These are phyloP conservation scores for Pogonocichla stellata DNA, from an alignment of 2,113 vertebrate genomes.

Conservation along the genomic window DNA sequence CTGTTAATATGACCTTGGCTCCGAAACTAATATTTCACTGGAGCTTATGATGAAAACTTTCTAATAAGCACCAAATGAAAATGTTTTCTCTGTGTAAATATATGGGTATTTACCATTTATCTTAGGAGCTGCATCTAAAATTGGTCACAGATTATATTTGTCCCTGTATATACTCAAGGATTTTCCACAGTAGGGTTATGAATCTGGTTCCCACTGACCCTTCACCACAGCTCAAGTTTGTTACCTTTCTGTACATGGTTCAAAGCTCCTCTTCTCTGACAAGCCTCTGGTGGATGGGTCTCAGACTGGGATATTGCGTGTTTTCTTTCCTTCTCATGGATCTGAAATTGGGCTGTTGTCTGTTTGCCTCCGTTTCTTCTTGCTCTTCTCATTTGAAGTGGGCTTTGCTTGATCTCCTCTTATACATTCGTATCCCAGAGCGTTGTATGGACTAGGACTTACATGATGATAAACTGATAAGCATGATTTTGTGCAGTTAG, in stretches of 20 bases:
- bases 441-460: background rate
- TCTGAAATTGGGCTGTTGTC: background rate
- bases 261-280: slow-evolving; percentile 33
- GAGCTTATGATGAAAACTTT: background rate
- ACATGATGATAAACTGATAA: background rate
- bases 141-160: background rate
- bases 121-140: background rate
- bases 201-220: background rate
- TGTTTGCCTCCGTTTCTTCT: background rate
- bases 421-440: background rate
- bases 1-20: background rate
- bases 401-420: background rate
- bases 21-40: background rate
- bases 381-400: background rate
- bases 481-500: background rate
- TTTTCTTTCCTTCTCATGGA: background rate
- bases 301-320: background rate
- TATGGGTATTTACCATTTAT: background rate
- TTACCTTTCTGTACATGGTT: background rate
- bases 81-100: background rate
- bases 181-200: background rate
- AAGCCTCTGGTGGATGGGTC: slow-evolving; percentile 56
- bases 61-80: background rate
- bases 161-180: background rate
- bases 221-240: slow-evolving; percentile 73